Percentiles rank a stretch among this genome's conserved stretches.
Conservation (phyloP, 2,888 invertebrate species). For the Eueremaeus valkanovi region DNA sequence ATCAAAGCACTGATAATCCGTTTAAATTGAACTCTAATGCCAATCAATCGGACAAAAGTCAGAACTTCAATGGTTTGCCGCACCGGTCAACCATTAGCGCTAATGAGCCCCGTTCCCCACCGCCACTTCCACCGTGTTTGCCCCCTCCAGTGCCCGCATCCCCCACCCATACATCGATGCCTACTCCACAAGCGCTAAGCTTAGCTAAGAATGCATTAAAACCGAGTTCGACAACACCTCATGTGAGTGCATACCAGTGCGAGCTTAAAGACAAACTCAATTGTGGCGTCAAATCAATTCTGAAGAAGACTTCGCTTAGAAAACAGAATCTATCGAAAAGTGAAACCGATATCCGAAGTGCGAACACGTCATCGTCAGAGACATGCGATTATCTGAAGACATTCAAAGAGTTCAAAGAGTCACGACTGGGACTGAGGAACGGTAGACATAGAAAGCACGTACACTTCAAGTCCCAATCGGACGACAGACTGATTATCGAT, state of each 20-base stretch:
- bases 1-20: neutral
- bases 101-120: neutral
- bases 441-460: constrained; percentile 31
- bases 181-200: too few species aligned
- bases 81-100: neutral
- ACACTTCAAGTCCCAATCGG: constrained; percentile 22
- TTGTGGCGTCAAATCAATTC: constrained; percentile 44
- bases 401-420: constrained; percentile 31
- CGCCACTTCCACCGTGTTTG: constrained; percentile 30
- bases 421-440: neutral
- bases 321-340: neutral
- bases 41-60: too few species aligned
- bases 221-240: neutral
- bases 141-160: constrained; percentile 42
- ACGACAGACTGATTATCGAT: constrained; percentile 34
- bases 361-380: neutral
- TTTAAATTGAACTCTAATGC: neutral
- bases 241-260: neutral
- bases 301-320: constrained; percentile 42
- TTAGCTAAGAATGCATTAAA: neutral
- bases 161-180: constrained; percentile 35
- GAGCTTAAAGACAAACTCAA: constrained; percentile 38
- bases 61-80: neutral
- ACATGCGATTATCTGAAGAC: constrained; percentile 17
- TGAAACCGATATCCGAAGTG: neutral